Evolutionary conservation across 1,140 invertebrate genomes (phyloP).

Genomic region (Batillaria attramentaria): DNA sequence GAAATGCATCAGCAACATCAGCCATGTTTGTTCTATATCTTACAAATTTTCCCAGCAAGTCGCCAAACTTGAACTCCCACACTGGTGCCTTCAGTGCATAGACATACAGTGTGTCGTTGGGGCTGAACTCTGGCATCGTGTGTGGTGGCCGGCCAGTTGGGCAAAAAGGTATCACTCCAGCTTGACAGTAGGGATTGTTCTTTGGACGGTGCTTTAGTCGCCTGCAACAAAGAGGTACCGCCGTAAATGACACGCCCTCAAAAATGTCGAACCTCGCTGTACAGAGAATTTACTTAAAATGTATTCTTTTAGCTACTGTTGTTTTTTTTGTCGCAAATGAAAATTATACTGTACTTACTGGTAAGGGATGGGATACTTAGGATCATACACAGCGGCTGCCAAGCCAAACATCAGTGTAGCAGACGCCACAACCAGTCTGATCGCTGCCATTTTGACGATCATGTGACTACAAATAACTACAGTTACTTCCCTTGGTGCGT

Average conservation of each 20-base stretch:
- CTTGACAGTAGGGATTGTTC: conserved; percentile 63
- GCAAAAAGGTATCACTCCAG: conserved; percentile 67
- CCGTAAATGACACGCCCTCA: background rate
- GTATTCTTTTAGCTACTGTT: background rate
- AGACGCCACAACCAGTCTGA: background rate
- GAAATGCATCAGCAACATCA: too few relatives aligned
- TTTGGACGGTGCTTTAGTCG: conserved; percentile 51
- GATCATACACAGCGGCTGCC: background rate
- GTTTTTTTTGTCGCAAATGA: background rate
- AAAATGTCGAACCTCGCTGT: background rate
- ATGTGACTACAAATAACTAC: background rate
- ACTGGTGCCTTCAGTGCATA: conserved; percentile 70
- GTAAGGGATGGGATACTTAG: conserved; percentile 2
- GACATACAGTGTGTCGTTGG: conserved; percentile 60
- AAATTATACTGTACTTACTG: background rate
- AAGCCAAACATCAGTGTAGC: background rate
- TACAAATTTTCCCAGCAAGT: conserved; percentile 64
- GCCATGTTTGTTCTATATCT: too few relatives aligned
- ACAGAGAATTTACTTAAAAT: background rate
- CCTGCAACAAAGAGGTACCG: conserved; percentile 45
- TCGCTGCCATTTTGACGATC: conserved; percentile 19
- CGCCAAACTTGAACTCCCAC: conserved; percentile 68
- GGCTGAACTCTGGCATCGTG: conserved; percentile 60
- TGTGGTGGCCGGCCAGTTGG: conserved; percentile 59
- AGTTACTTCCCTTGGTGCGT: background rate